Evolutionary conservation across 1,140 invertebrate species (phyloP), one percentile per base, ranked within the genome.

Genomic region (Dreissena polymorpha): DNA sequence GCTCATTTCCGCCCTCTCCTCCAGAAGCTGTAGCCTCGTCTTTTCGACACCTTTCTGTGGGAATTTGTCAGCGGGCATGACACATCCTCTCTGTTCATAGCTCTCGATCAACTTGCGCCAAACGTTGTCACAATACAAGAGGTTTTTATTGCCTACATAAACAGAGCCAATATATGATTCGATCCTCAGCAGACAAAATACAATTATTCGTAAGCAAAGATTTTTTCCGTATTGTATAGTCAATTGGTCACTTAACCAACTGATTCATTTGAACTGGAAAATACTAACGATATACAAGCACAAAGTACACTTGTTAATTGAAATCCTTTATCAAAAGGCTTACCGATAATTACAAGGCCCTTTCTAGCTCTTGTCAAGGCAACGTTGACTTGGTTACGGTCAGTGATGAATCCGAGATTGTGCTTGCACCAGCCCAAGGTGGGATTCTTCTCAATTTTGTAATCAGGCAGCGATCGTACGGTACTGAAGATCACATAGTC

Each of bases 331-430:
- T 27, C n/a, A n/a, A n/a, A n/a, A n/a, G n/a, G n/a, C 89, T 87
- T 68, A 91, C 91, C 90, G 67, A 92, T 75, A 23, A 92, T 90
- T 57, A 92, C 85, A 7, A 92, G 85, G 18, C 91, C 91, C 74
- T 87, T 88, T 50, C 85, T 84, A 18, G 91, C 89, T 71, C 91
- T 83, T 18, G 91, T 91, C 10, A 92, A 72, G 12, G 90, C 91
- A 12, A 92, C 91, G 72, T 92, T 91, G 23, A 90, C 86, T 79
- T 91, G 90, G 68, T 92, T 39, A 88, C 74, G 69, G 77, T 92
- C 89, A 27, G 86, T 88, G 16, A 92, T 88, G 73, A 91, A 92
- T n/a, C 91, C 90, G 5, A 92, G 85, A 49, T 91, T 87, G 65
- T 88, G 83, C 51, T 82, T 84, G 27, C 84, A 85, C 91, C 91